Percentiles rank a stretch among this genome's conserved stretches.
phyloP scores from a whole-genome alignment of 2,797 vertebrate genomes.

The Tympanoctomys barrerae region DNA sequence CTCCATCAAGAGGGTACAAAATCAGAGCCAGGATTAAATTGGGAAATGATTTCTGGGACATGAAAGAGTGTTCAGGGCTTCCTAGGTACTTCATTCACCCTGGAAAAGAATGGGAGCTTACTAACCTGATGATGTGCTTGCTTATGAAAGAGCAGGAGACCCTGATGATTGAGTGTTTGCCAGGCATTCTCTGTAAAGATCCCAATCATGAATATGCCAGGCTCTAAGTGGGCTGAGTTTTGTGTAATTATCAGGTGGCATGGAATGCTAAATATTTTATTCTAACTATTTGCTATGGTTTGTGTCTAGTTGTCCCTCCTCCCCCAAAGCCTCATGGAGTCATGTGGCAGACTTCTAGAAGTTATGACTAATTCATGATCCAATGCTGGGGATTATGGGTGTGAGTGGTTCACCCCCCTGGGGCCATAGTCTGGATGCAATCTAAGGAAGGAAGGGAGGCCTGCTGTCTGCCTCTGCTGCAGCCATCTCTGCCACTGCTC shows the following conservation, averaged over 20 bases:
- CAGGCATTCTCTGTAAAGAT: background rate
- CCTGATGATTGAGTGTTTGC: fast-evolving
- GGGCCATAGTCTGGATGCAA: too few species aligned
- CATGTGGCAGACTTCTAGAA: too few species aligned
- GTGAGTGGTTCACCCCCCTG: too few species aligned
- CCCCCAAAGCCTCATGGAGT: too few species aligned
- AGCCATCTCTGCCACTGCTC: too few species aligned
- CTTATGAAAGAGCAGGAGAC: background rate
- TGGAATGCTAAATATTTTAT: background rate
- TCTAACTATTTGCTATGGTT: background rate
- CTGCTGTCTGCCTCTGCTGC: too few species aligned
- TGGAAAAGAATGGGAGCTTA: background rate
- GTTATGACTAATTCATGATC: too few species aligned
- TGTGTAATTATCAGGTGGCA: background rate
- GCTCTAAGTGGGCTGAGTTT: background rate
- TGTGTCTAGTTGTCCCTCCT: too few species aligned
- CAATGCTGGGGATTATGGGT: too few species aligned
- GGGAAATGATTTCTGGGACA: background rate
- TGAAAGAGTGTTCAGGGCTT: fast-evolving
- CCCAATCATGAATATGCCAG: background rate
- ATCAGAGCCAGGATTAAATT: background rate
- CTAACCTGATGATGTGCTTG: background rate
- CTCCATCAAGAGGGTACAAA: background rate
- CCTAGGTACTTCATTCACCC: fast-evolving
- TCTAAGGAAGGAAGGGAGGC: too few species aligned